Evolutionary conservation across 2,888 invertebrate species (phyloP).

Genomic region (Laspeyria flexula): DNA sequence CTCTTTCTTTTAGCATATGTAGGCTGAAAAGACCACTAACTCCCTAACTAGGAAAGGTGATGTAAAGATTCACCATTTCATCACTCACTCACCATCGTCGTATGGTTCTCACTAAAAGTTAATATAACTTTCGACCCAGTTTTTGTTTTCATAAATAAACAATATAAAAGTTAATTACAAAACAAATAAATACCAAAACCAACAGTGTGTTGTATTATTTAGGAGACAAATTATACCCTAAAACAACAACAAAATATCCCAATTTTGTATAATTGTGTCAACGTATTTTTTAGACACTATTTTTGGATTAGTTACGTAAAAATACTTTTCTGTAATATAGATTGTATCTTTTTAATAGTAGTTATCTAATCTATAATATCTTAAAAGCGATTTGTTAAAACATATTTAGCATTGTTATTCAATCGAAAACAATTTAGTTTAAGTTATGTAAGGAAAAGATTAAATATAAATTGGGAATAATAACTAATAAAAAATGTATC

Average conservation of each 20-base stretch:
- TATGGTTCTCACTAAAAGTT: too few relatives aligned
- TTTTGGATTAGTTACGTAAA: conserved; percentile 20
- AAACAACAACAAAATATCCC: not conserved
- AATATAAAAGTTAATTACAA: too few relatives aligned
- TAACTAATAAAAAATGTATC: not conserved
- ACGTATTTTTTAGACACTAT: not conserved
- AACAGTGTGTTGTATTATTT: too few relatives aligned
- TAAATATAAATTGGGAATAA: not conserved
- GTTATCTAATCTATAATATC: conserved; percentile 35
- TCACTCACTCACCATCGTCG: too few relatives aligned
- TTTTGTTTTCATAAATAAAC: too few relatives aligned
- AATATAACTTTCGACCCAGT: too few relatives aligned
- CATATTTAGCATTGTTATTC: conserved; percentile 26
- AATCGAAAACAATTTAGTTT: conserved; percentile 18
- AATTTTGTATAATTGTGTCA: conserved; percentile 14
- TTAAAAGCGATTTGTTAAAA: conserved; percentile 28
- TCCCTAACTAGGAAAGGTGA: too few relatives aligned
- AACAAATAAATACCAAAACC: too few relatives aligned
- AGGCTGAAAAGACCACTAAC: too few relatives aligned
- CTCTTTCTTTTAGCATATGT: too few relatives aligned
- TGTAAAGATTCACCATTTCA: too few relatives aligned
- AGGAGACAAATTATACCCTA: too few relatives aligned
- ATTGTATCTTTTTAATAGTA: conserved; percentile 22
- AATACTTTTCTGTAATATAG: conserved; percentile 12
- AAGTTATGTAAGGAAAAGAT: not conserved